Percentiles rank a stretch among this genome's conserved stretches.
phyloP scores from a whole-genome alignment of 2,797 vertebrate species.

The Acanthurus tractus region DNA sequence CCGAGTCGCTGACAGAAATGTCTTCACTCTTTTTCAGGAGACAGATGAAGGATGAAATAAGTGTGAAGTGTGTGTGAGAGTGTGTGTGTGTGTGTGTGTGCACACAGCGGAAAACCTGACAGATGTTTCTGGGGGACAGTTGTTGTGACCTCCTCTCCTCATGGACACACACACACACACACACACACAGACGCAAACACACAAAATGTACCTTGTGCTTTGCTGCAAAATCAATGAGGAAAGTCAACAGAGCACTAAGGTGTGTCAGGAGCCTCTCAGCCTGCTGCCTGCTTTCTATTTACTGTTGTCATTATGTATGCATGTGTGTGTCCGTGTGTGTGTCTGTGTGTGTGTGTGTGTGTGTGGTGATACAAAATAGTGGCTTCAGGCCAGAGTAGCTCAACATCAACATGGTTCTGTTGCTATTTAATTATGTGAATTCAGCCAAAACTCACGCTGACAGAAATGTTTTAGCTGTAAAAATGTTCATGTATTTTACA shows the following conservation, averaged over 20 bases:
- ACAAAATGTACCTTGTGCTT: constrained; percentile 41
- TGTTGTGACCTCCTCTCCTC: constrained; percentile 39
- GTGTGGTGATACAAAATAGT: no score
- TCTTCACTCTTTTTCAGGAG: constrained; percentile 44
- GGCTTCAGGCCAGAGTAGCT: constrained; percentile 17
- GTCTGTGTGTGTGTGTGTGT: constrained; percentile 28
- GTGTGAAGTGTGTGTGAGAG: constrained; percentile 27
- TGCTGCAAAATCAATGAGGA: constrained; percentile 70
- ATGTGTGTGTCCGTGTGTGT: constrained; percentile 29
- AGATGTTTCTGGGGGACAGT: constrained; percentile 33
- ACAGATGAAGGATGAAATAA: constrained; percentile 43
- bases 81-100: constrained; percentile 25
- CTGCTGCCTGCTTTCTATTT: constrained; percentile 59
- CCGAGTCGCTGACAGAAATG: constrained; percentile 54
- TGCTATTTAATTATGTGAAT: constrained; percentile 18
- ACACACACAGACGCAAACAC: constrained; percentile 1
- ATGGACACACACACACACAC: constrained; percentile 23
- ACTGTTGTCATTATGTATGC: constrained; percentile 43
- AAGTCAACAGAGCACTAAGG: constrained; percentile 72
- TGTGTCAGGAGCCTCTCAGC: constrained; percentile 53
- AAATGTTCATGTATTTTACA: no score
- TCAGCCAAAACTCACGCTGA: background rate
- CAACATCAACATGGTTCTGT: constrained; percentile 12
- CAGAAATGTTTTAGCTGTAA: background rate
- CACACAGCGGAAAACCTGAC: constrained; percentile 25